Evolutionary conservation across 2,797 vertebrate species (phyloP).

Genomic region (Syndactyla subalaris): DNA sequence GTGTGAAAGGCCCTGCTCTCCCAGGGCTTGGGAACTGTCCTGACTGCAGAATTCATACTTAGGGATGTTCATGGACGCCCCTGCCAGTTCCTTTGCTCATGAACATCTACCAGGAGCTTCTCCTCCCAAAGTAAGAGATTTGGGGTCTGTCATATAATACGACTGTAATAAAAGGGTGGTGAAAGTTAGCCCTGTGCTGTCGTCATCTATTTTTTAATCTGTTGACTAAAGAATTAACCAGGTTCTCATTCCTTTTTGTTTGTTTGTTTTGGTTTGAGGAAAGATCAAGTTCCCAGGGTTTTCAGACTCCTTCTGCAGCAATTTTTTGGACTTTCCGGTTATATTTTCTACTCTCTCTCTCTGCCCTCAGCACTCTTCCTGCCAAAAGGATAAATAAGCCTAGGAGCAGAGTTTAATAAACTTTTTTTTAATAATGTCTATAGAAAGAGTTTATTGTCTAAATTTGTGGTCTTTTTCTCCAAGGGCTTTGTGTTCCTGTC

Average conservation of each 20-base stretch:
- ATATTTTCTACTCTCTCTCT: background rate
- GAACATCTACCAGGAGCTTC: background rate
- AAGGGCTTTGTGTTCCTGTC: background rate
- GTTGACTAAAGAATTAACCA: background rate
- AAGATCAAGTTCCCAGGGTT: background rate
- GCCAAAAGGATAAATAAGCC: background rate
- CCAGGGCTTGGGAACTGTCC: background rate
- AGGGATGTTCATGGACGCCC: background rate
- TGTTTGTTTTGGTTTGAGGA: background rate
- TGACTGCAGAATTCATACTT: accelerated
- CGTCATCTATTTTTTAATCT: background rate
- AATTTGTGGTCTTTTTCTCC: background rate
- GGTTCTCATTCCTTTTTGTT: background rate
- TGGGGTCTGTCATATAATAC: background rate
- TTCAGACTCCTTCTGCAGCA: background rate
- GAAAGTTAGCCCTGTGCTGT: background rate
- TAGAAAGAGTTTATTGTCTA: background rate
- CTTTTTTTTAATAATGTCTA: background rate
- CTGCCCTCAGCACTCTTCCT: background rate
- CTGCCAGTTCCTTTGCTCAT: background rate
- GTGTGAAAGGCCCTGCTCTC: background rate
- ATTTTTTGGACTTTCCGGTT: background rate
- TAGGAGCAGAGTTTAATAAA: background rate
- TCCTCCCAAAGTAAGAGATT: background rate
- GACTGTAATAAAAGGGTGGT: background rate